Conservation (phyloP, 2,888 invertebrate genomes). For the Argyresthia goedartella region DNA sequence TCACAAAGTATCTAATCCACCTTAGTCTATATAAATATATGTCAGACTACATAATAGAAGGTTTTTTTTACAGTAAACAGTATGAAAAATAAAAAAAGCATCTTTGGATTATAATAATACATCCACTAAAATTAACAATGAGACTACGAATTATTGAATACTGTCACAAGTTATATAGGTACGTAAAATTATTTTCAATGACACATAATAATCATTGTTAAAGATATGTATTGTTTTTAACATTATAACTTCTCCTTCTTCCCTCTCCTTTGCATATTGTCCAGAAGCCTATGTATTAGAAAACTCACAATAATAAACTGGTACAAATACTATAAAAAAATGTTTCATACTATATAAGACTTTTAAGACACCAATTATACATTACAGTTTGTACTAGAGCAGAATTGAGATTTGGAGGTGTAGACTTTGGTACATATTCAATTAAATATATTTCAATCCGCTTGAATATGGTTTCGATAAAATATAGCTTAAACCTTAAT, state of each 20-base stretch:
- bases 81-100: conserved; percentile 63
- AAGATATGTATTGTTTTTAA: conserved; percentile 50
- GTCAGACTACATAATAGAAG: background rate
- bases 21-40: background rate
- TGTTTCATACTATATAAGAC: background rate
- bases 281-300: conserved; percentile 3
- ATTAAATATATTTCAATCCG: background rate
- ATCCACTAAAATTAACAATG: conserved; percentile 19
- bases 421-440: too few species aligned
- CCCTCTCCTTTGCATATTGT: conserved; percentile 6
- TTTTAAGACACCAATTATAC: conserved; percentile 35
- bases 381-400: conserved; percentile 46
- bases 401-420: conserved; percentile 13
- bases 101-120: conserved; percentile 49
- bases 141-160: conserved; percentile 47
- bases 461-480: background rate
- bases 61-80: conserved; percentile 34
- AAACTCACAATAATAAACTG: background rate
- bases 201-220: conserved; percentile 34
- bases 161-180: conserved; percentile 52
- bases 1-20: conserved; percentile 20
- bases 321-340: conserved; percentile 4
- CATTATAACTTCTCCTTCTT: too few species aligned
- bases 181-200: conserved; percentile 18
- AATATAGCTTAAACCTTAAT: conserved; percentile 23